A percentile compares a stretch with the other conserved stretches of the same genome.
Evolutionary conservation across 2,797 vertebrate species (phyloP).

Genomic region (Pelodytes ibericus): DNA sequence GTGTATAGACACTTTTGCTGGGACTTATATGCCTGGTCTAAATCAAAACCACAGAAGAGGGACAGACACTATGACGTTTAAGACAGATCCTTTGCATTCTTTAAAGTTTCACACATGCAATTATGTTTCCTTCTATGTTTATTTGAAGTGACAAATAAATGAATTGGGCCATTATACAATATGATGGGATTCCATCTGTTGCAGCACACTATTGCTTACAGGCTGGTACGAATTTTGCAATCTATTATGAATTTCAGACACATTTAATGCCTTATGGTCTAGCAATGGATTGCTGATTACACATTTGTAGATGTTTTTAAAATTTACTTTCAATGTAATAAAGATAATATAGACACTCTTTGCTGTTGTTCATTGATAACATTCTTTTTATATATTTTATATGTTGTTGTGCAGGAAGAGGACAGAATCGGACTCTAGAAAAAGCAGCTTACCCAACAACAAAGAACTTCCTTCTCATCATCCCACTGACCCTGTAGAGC

Average conservation of each 20-base stretch:
- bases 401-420: slow-evolving; percentile 81
- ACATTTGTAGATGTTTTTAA: background rate
- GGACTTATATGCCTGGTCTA: no score
- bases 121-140: background rate
- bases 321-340: background rate
- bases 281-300: background rate
- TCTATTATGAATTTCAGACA: background rate
- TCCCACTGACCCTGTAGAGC: slow-evolving; percentile 94
- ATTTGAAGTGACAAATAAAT: background rate
- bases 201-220: background rate
- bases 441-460: slow-evolving; percentile 95
- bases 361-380: background rate
- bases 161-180: background rate
- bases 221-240: background rate
- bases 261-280: background rate
- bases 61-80: no score
- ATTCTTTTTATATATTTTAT: background rate
- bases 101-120: background rate
- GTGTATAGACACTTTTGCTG: no score
- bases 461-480: slow-evolving; percentile 94
- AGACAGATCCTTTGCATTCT: background rate
- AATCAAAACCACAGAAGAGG: no score
- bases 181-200: background rate
- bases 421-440: slow-evolving; percentile 93
- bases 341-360: background rate